A percentile compares a stretch with the other conserved stretches of the same genome.
Conservation (phyloP, 1,140 invertebrate species). For the Metopolophium dirhodum region DNA sequence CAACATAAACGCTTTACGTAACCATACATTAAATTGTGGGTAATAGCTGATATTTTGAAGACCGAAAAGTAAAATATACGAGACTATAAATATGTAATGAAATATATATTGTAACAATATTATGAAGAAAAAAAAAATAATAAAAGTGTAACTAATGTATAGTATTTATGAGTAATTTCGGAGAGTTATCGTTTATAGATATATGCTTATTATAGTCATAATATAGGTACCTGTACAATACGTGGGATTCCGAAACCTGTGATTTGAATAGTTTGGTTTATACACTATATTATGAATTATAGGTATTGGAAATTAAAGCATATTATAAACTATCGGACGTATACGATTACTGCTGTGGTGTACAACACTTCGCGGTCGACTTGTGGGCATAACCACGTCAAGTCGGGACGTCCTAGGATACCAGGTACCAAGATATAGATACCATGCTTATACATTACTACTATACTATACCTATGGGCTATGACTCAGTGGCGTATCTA, state of each 20-base stretch:
- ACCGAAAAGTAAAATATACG: conserved; percentile 7
- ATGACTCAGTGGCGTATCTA: no score
- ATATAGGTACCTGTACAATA: not conserved
- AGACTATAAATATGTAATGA: conserved; percentile 1
- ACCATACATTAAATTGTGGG: conserved; percentile 26
- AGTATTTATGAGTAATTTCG: conserved; percentile 24
- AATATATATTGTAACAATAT: conserved; percentile 19
- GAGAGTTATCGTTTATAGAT: not conserved
- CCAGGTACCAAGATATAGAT: not conserved
- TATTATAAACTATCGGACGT: not conserved
- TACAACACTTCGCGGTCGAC: not conserved
- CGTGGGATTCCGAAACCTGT: conserved; percentile 12
- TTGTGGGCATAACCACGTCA: not conserved
- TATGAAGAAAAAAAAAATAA: not conserved
- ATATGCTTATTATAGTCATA: not conserved
- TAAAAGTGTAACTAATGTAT: conserved; percentile 42
- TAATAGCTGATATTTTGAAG: conserved; percentile 37
- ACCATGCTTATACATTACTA: no score
- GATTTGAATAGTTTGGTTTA: not conserved
- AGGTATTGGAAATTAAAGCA: not conserved
- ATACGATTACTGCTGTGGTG: not conserved
- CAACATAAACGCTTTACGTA: conserved; percentile 48
- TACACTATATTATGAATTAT: not conserved
- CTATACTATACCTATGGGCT: no score
- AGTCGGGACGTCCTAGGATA: not conserved